These are phyloP conservation scores for Tanytarsus gracilentus DNA, from an alignment of 2,888 invertebrate species.

Conservation along the genomic window DNA sequence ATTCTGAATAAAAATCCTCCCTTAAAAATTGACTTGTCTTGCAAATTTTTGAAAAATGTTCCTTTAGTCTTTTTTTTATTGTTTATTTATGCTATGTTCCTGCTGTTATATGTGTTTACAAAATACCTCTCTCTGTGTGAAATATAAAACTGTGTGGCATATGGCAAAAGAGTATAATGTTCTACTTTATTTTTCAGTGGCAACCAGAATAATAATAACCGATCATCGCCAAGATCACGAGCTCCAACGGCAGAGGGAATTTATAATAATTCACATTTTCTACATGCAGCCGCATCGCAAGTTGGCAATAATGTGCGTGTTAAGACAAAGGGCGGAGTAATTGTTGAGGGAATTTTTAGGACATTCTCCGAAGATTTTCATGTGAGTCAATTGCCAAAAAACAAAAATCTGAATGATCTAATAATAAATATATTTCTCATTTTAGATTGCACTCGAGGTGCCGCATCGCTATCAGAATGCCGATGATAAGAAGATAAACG, in stretches of 20 bases:
- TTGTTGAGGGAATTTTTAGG: constrained; percentile 83
- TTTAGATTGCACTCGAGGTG: constrained; percentile 68
- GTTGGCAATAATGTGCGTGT: constrained; percentile 76
- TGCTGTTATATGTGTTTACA: background rate
- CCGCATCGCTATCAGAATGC: constrained; percentile 55
- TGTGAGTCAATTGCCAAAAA: constrained; percentile 45
- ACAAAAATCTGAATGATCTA: background rate
- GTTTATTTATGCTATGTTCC: background rate
- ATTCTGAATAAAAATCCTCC: too few relatives aligned
- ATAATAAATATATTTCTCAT: background rate
- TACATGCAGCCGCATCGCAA: constrained; percentile 79
- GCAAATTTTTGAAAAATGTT: too few relatives aligned
- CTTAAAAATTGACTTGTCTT: too few relatives aligned
- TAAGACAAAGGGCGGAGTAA: constrained; percentile 70
- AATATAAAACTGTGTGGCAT: background rate
- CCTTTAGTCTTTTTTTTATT: too few relatives aligned
- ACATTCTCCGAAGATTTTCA: constrained; percentile 85
- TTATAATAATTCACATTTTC: constrained; percentile 81
- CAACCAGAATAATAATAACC: constrained; percentile 7
- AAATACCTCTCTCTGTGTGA: background rate
- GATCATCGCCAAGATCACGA: constrained; percentile 53
- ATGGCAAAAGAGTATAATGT: background rate
- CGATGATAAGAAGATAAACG: constrained; percentile 45
- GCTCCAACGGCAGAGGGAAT: constrained; percentile 70
- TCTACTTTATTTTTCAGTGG: constrained; percentile 26